Base-by-base conservation (phyloP, 2,113 vertebrate genomes). In the Aspiorhynchus laticeps region DNA sequence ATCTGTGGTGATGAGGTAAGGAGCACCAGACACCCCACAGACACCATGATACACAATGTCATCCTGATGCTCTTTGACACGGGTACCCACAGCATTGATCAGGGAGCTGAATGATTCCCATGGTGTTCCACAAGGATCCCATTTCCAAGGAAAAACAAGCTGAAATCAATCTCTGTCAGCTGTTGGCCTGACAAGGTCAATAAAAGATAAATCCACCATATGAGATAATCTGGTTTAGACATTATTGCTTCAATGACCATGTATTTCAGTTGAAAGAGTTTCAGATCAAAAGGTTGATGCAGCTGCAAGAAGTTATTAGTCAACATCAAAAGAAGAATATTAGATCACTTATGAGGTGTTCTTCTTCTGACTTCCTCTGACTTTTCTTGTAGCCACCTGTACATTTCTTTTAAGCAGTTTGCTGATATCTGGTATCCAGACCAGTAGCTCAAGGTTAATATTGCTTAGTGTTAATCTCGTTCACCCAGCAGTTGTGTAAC, bases 91-190 rank as follows among this genome's bases (percentile, higher is more conserved):
- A 74, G 56, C 85, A 90, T 88, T 87, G 86, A 91, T 90, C 89
- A 87, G 71, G 43, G 77, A 83, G 61, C 71, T 48, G 21, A 53
- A 78, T 33, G 41, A 86, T 87, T 85, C 88, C 86, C 86, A 81
- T 82, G 85, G 53, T 46, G 86, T 67, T 84, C 56, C 46, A 28
- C 56, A 73, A 80, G 84, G 86, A 89, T 90, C 86, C 77, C 26
- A 43, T 90, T 87, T 89, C 89, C 80, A 51, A 77, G 84, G 88
- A 88, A 90, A 88, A 85, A 76, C 65, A 65, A 88, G 88, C 88
- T 86, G 86, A 89, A 90, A 90, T 90, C 89, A 89, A 90, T 90
- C 80, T 80, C 75, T 77, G 89, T 90, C 89, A 88, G 86, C 87
- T 89, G 87, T 85, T 84, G 84, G 84, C 88, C 82, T 87, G 69